Evolutionary conservation across 2,797 vertebrate genomes (phyloP), one percentile per base, ranked within the genome.

Genomic region (Natrix natrix): DNA sequence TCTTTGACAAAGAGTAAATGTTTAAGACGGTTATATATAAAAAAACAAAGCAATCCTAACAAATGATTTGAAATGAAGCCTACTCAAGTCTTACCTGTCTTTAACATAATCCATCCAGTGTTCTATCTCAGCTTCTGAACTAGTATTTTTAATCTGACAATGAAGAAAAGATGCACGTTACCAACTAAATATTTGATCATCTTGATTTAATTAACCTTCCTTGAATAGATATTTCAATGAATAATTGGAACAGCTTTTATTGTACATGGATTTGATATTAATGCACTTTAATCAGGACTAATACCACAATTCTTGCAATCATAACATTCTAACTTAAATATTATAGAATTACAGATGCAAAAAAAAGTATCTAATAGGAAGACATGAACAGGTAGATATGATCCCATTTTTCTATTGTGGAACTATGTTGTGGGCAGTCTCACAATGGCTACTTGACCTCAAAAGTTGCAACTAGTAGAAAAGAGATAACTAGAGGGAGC

Each of bases 101-200:
- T 98, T 98, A 10, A 99, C 98, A 97, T 98, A 99, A 97, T 99
- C 98, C 10, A 99, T 97, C 99, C 99, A 99, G 55, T 97, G 96
- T 11, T 98, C 98, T 90, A 98, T 97, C 93, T 99, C 98, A 6
- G 97, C 97, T 86, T 99, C 98, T 0, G 98, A 98, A 95, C 52
- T 97, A 0, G 98, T 98, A 16, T 98, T 98, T 97, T 99, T 98
- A 56, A 99, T 98, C 99, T 99, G 95, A 91, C 48, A 95, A 93
- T 88, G 91, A 11, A 52, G 54, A 95, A 93, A 96, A 91, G 0
- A 93, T 55, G 28, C 54, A 5, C 0, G 28, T 93, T 4, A 94
- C 5, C 26, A 57, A 16, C 54, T 6, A 89, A 91, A 78, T 7
- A 54, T 32, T 60, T 52, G 74, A 87, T 5, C 54, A 59, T 66